phyloP scores from a whole-genome alignment of 2,797 vertebrate species.

The Megaceryle alcyon region DNA sequence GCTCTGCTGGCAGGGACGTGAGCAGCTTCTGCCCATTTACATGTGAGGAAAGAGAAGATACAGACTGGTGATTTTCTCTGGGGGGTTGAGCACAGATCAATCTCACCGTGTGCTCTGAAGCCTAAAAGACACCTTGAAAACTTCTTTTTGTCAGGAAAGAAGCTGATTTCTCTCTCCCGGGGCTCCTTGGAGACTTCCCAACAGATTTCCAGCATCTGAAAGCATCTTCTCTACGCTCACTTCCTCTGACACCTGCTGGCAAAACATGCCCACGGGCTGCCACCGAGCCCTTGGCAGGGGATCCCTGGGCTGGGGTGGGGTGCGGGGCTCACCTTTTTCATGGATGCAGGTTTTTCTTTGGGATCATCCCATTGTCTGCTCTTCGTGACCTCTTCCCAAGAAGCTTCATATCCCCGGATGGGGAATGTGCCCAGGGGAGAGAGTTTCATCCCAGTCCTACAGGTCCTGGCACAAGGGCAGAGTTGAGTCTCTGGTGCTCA shows the following conservation, averaged over 20 bases:
- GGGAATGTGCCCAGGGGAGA: background rate
- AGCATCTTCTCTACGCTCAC: background rate
- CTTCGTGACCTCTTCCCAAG: background rate
- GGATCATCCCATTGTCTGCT: fast-evolving
- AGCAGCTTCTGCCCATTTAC: conserved; percentile 41
- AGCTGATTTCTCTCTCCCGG: background rate
- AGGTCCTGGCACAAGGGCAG: background rate
- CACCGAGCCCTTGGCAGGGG: background rate
- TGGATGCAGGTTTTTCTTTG: background rate
- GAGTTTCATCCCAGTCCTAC: background rate
- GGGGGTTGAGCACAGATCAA: conserved; percentile 56
- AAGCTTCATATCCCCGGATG: background rate
- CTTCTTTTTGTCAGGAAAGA: conserved; percentile 65
- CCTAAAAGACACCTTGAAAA: conserved; percentile 74
- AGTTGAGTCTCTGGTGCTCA: background rate
- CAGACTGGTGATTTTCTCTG: conserved; percentile 63
- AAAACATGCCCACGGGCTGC: background rate
- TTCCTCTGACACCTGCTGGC: fast-evolving
- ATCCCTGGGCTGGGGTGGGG: fast-evolving
- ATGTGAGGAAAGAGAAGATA: conserved; percentile 45
- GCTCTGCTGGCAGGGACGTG: background rate
- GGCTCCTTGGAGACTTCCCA: background rate
- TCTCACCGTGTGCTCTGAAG: conserved; percentile 56
- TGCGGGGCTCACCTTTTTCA: background rate
- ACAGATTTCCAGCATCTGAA: background rate